Conservation (phyloP, 2,797 vertebrate genomes). For the Anguilla pacifica region DNA sequence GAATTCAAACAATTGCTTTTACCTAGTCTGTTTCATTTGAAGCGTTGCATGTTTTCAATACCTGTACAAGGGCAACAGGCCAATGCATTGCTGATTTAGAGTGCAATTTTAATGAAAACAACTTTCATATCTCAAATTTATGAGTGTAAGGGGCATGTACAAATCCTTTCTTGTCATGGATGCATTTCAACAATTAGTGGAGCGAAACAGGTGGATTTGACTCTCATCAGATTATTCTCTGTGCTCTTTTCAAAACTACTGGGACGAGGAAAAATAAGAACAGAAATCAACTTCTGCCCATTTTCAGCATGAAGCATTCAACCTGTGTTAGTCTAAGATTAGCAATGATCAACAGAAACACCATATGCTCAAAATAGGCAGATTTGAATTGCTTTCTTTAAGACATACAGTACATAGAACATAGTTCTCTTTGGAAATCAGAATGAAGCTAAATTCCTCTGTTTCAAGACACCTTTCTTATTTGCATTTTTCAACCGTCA, state of each 20-base stretch:
- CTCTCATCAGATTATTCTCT: too few relatives aligned
- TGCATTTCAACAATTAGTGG: background rate
- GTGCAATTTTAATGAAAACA: background rate
- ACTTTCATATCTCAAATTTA: too few relatives aligned
- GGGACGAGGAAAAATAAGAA: background rate
- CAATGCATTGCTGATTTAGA: background rate
- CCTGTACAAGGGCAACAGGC: background rate
- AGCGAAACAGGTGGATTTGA: too few relatives aligned
- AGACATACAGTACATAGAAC: background rate
- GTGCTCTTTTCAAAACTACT: background rate
- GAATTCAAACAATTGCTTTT: background rate
- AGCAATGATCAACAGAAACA: too few relatives aligned
- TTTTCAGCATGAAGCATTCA: background rate
- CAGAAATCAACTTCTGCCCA: background rate
- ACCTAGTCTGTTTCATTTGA: background rate
- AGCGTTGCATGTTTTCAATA: background rate
- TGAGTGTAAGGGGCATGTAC: background rate
- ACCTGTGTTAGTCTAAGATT: background rate
- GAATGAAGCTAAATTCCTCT: background rate
- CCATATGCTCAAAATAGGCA: background rate
- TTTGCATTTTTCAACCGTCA: constrained; percentile 42
- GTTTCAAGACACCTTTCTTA: constrained; percentile 46
- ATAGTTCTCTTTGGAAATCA: constrained; percentile 32
- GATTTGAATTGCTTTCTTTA: background rate
- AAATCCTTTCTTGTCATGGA: background rate